These are phyloP conservation scores for Petrocephalus sullivani DNA, from an alignment of 2,797 vertebrate genomes.

Conservation along the genomic window DNA sequence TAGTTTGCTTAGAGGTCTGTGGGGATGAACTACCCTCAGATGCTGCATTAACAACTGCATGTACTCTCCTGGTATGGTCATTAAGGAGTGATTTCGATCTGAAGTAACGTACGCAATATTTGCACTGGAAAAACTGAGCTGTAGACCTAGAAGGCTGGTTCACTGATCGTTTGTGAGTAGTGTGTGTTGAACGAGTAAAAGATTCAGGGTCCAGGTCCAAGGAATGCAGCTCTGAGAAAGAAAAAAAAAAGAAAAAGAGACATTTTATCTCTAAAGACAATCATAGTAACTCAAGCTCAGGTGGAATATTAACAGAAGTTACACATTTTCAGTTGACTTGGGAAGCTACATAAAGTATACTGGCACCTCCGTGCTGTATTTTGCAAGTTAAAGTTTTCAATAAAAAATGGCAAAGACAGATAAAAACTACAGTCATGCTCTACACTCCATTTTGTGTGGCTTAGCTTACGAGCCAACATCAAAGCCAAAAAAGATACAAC, in stretches of 20 bases:
- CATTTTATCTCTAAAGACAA: constrained; percentile 15
- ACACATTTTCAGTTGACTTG: background rate
- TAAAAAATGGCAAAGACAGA: background rate
- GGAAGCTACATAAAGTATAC: background rate
- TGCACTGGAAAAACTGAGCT: constrained; percentile 71
- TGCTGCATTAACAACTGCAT: constrained; percentile 54
- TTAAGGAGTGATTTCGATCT: constrained; percentile 78
- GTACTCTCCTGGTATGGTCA: constrained; percentile 77
- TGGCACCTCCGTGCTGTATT: background rate
- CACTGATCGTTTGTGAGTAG: constrained; percentile 57
- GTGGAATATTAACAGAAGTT: constrained; percentile 7
- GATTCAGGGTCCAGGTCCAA: constrained; percentile 67
- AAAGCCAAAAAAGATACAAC: background rate
- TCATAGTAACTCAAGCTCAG: constrained; percentile 21
- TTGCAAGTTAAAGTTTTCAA: background rate
- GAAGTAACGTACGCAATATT: constrained; percentile 75
- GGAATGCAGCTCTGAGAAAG: constrained; percentile 74
- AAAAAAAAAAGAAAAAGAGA: constrained; percentile 39
- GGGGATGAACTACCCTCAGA: constrained; percentile 58
- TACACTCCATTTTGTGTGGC: background rate
- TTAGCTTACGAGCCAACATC: background rate
- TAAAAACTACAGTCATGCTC: background rate
- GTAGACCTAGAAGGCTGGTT: constrained; percentile 61
- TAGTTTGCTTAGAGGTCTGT: constrained; percentile 49
- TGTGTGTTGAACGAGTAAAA: constrained; percentile 65